Evolutionary conservation across 2,888 invertebrate genomes (phyloP), one percentile per base, ranked within the genome.

Genomic region (Penaeus monodon): DNA sequence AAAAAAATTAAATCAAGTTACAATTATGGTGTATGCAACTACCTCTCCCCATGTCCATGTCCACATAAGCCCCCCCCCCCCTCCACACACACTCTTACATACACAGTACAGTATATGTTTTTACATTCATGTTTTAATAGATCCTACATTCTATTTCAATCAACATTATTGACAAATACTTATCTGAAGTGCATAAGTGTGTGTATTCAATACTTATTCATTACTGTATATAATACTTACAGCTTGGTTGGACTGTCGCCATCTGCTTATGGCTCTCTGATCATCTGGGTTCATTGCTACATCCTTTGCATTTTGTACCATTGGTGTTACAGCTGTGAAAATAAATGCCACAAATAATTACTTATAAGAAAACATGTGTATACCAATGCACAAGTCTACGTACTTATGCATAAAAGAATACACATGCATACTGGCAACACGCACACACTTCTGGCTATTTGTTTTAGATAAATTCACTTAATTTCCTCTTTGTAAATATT

Each of bases 291-390:
- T 96, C 84, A 97, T 95, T 0, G 99, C 99, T 33, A 99, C 97
- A 86, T 95, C 94, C 93, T 99, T 99, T 84, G 99, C 99, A 93
- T 96, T 95, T 92, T 96, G 96, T 78, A 99, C 99, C 96, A 99
- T 99, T 84, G 97, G 96, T 81, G 99, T 96, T 90, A 99, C 96
- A 91, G 96, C 97, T 94, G 93, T 91, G 91, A 91, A 85, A 70
- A 74, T 86, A 64, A 17, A n/a, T 44, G 44, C 10, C 44, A 44
- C 44, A 44, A 44, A 6, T 44, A 44, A 44, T 44, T 44, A 44
- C 44, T 10, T 8, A 44, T 44, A 44, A 44, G 10, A 44, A 44
- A 10, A 44, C 10, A 44, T 8, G 44, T 44, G 44, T 44, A 44
- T 10, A 44, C 44, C 44, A 10, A 44, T 44, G 10, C 29, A 80